These are phyloP conservation scores for Platycheirus albimanus DNA, from an alignment of 2,888 invertebrate genomes.

Conservation along the genomic window DNA sequence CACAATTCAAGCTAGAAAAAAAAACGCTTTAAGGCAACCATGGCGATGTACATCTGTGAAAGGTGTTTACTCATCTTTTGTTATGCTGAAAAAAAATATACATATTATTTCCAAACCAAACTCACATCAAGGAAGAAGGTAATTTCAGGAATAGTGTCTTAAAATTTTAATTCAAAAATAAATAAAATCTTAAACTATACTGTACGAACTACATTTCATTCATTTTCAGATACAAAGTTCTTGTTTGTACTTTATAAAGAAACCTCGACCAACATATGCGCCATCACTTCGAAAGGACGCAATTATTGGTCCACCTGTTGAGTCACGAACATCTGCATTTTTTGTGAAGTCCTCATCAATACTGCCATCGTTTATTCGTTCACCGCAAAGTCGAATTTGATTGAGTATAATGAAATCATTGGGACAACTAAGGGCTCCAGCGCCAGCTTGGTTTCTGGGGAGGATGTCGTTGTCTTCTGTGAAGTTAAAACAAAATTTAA, in stretches of 20 bases:
- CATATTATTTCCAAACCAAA: not conserved
- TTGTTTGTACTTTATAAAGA: slow-evolving; percentile 87
- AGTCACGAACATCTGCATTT: slow-evolving; percentile 89
- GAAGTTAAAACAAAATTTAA: slow-evolving; percentile 42
- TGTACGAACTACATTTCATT: too few species aligned
- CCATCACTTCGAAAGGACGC: slow-evolving; percentile 87
- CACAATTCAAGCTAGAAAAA: slow-evolving; percentile 43
- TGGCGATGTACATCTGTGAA: slow-evolving; percentile 57
- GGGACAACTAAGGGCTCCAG: slow-evolving; percentile 89
- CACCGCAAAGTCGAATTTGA: slow-evolving; percentile 89
- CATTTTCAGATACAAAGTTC: slow-evolving; percentile 84
- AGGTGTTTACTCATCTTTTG: slow-evolving; percentile 58
- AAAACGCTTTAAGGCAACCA: slow-evolving; percentile 72
- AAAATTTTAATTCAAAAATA: slow-evolving; percentile 37
- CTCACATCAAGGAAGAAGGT: too few species aligned
- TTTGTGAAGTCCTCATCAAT: slow-evolving; percentile 85
- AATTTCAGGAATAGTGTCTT: not conserved
- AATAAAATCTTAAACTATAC: slow-evolving; percentile 41
- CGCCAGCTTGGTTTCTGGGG: slow-evolving; percentile 88
- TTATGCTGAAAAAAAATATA: slow-evolving; percentile 7
- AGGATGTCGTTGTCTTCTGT: slow-evolving; percentile 86
- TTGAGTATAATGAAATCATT: slow-evolving; percentile 89
- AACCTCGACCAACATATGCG: slow-evolving; percentile 87
- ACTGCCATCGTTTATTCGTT: slow-evolving; percentile 88
- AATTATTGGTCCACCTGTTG: slow-evolving; percentile 87